Percentiles rank a stretch among this genome's conserved stretches.
Conservation (phyloP, 2,888 invertebrate species). For the Argyresthia albistria region DNA sequence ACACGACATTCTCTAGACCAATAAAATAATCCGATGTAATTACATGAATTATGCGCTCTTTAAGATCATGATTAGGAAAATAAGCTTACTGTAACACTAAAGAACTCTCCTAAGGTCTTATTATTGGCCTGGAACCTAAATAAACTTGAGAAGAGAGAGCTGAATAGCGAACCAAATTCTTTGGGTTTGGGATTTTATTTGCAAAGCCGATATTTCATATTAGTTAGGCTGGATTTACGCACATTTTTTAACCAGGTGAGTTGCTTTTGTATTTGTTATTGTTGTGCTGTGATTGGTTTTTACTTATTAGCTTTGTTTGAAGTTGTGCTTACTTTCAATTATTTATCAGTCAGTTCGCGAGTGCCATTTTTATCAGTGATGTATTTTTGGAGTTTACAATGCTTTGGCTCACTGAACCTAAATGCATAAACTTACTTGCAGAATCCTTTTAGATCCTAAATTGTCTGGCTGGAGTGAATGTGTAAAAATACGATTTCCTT, state of each 20-base stretch:
- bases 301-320: constrained; percentile 13
- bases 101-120: constrained; percentile 44
- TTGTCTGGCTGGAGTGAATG: no score
- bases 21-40: constrained; percentile 70
- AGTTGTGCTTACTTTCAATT: constrained; percentile 14
- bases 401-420: no score
- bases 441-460: no score
- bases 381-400: no score
- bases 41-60: constrained; percentile 74
- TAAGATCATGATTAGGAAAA: constrained; percentile 71
- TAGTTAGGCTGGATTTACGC: constrained; percentile 47
- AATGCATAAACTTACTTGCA: no score
- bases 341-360: constrained; percentile 13
- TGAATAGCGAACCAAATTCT: constrained; percentile 41
- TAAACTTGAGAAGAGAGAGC: constrained; percentile 33
- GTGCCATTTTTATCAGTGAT: constrained; percentile 2
- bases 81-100: constrained; percentile 54
- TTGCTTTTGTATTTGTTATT: constrained; percentile 11
- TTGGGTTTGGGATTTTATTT: constrained; percentile 7
- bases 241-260: constrained; percentile 53
- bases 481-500: background rate
- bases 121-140: constrained; percentile 40
- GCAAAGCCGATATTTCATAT: constrained; percentile 29
- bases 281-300: no score
- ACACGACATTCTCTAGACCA: constrained; percentile 58